Evolutionary conservation across 1,140 invertebrate genomes (phyloP).

Genomic region (Ips typographus): DNA sequence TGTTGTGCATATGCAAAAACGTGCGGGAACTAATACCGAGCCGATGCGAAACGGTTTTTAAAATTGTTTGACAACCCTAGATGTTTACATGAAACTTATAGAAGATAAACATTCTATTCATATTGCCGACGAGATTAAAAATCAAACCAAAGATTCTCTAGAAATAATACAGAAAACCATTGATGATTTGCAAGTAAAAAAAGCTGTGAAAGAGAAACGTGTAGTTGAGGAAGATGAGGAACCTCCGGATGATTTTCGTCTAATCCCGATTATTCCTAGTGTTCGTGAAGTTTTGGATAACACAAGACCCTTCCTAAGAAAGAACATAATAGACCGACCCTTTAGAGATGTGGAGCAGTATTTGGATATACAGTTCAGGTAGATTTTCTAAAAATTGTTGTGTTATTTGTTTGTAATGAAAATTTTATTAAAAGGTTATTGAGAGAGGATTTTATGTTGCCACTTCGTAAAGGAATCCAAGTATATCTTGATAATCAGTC

Average conservation of each 20-base stretch:
- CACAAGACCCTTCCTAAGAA: slow-evolving; percentile 57
- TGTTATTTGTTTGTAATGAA: slow-evolving; percentile 1
- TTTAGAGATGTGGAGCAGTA: slow-evolving; percentile 70
- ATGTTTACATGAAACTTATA: slow-evolving; percentile 49
- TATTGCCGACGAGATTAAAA: slow-evolving; percentile 47
- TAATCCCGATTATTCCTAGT: slow-evolving; percentile 54
- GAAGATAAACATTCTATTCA: slow-evolving; percentile 46
- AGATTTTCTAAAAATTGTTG: not conserved
- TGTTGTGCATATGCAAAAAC: slow-evolving; percentile 44
- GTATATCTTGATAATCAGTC: slow-evolving; percentile 55
- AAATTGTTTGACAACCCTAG: slow-evolving; percentile 50
- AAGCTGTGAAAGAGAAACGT: not conserved
- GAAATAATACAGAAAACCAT: slow-evolving; percentile 45
- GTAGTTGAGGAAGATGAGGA: slow-evolving; percentile 41
- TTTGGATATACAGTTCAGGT: slow-evolving; percentile 75
- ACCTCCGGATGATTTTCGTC: slow-evolving; percentile 54
- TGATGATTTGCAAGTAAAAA: slow-evolving; percentile 43
- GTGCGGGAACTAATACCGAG: slow-evolving; percentile 50
- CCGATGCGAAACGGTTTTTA: slow-evolving; percentile 48
- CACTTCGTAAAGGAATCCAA: slow-evolving; percentile 60
- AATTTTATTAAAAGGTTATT: slow-evolving; percentile 53
- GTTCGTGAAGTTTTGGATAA: slow-evolving; percentile 46
- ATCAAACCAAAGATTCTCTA: slow-evolving; percentile 47
- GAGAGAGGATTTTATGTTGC: slow-evolving; percentile 70
- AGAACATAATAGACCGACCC: slow-evolving; percentile 62